Base-by-base conservation (phyloP, 2,797 vertebrate species). In the Pachyuromys duprasi region DNA sequence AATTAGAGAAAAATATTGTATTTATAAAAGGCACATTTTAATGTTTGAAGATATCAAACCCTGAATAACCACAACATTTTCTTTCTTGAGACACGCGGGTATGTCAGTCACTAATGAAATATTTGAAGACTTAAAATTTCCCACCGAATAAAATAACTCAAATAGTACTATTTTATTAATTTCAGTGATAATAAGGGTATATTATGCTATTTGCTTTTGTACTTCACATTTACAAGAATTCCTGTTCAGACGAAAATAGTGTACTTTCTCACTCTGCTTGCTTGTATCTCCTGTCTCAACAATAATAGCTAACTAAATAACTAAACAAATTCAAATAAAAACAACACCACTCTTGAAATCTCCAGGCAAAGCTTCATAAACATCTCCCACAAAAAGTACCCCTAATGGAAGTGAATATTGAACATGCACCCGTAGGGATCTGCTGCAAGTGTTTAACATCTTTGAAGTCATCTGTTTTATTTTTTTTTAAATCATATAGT, bases 381-480 rank as follows among this genome's bases (percentile, higher is more conserved):
- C 42, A 70, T 93, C 78, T 91, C 49, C 22, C 55, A 92, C 67
- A 81, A 53, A 49, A 95, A 91, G 65, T 39, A 84, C 26, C 28
- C 42, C 36, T 94, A 93, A 96, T 97, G 78, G 86, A 96, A 96
- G 78, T 69, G 49, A 95, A 97, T 81, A 90, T 9, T 95, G 84
- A 94, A 96, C 62, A 84, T 0, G 0, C 5, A 63, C 39, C 83
- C 60, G 36, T 87, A 90, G 76, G 84, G 62, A 96, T 96, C 62
- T 93, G 82, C 36, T 26, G 9, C 76, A 93, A 96, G 62, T 93
- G 69, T 86, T 84, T 97, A 95, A 95, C 95, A 95, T 94, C 88
- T 94, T 94, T 96, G 92, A 96, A 96, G 93, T 94, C 49, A 93
- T 94, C 79, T 79, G 39, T 94, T 97, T 93, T 88, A 88, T 90